Evolutionary conservation across 2,113 vertebrate genomes (phyloP).

Genomic region (Pica pica): DNA sequence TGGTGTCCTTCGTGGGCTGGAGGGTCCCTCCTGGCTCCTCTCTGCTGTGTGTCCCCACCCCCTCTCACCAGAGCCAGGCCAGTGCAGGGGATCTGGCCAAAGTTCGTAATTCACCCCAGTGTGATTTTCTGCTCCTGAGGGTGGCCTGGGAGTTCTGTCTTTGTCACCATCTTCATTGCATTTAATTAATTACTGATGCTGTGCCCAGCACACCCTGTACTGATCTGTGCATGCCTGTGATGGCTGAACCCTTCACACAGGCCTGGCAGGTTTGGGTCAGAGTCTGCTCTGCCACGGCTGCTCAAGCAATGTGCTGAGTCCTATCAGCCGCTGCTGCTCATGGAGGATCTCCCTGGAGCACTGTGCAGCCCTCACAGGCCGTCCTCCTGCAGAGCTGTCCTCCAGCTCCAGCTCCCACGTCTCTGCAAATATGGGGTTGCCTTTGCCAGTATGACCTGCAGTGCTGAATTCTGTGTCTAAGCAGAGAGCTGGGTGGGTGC

Average conservation of each 20-base stretch:
- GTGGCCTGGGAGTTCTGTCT: neutral
- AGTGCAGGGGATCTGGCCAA: neutral
- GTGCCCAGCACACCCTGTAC: neutral
- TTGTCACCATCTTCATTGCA: neutral
- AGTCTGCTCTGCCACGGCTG: neutral
- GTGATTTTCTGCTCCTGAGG: neutral
- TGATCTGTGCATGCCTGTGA: rapidly evolving
- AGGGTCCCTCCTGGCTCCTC: neutral
- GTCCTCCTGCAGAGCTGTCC: neutral
- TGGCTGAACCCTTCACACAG: neutral
- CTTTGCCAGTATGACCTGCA: neutral
- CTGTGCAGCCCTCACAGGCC: rapidly evolving
- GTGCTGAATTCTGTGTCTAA: rapidly evolving
- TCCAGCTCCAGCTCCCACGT: neutral
- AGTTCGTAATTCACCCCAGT: neutral
- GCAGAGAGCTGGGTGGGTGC: neutral
- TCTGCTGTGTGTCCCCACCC: neutral
- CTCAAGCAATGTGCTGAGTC: rapidly evolving
- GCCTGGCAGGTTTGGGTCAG: neutral
- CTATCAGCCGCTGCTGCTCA: rapidly evolving
- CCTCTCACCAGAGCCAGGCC: neutral
- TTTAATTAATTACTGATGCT: neutral
- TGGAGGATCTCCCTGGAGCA: neutral
- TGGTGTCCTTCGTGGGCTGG: neutral
- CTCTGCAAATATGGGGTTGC: neutral